Evolutionary conservation across 2,888 invertebrate genomes (phyloP).

Genomic region (Phasia obesa): DNA sequence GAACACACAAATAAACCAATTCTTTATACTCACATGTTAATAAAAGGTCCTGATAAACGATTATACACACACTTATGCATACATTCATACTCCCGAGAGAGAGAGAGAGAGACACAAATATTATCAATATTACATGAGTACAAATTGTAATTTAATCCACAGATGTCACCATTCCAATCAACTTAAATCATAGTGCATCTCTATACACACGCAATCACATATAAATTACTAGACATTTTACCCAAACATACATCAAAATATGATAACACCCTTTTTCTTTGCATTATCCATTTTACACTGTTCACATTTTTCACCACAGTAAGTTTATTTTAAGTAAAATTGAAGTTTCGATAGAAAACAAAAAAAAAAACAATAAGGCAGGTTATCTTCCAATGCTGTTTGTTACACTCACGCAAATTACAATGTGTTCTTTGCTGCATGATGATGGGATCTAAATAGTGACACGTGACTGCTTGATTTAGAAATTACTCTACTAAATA

Average conservation of each 20-base stretch:
- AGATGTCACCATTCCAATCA: constrained; percentile 83
- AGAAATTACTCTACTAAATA: neutral
- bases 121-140: constrained; percentile 80
- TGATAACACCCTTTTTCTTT: constrained; percentile 41
- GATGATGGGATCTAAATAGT: constrained; percentile 41
- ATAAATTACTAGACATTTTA: neutral
- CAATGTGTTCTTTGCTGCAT: constrained; percentile 35
- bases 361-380: constrained; percentile 21
- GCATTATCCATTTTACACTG: neutral
- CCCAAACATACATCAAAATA: constrained; percentile 24
- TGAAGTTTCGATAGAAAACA: constrained; percentile 8
- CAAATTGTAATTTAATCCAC: constrained; percentile 83
- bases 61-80: constrained; percentile 20
- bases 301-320: constrained; percentile 12
- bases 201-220: constrained; percentile 1
- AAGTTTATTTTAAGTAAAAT: constrained; percentile 18
- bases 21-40: neutral
- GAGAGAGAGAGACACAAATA: constrained; percentile 53
- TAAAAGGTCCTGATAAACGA: neutral
- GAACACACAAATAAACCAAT: constrained; percentile 62
- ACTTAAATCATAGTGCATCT: constrained; percentile 66
- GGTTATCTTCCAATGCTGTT: constrained; percentile 55
- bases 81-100: constrained; percentile 33
- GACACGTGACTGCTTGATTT: constrained; percentile 68
- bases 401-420: constrained; percentile 31